These are phyloP conservation scores for Linnaemya vulpina DNA, from an alignment of 2,888 invertebrate genomes.

Conservation along the genomic window DNA sequence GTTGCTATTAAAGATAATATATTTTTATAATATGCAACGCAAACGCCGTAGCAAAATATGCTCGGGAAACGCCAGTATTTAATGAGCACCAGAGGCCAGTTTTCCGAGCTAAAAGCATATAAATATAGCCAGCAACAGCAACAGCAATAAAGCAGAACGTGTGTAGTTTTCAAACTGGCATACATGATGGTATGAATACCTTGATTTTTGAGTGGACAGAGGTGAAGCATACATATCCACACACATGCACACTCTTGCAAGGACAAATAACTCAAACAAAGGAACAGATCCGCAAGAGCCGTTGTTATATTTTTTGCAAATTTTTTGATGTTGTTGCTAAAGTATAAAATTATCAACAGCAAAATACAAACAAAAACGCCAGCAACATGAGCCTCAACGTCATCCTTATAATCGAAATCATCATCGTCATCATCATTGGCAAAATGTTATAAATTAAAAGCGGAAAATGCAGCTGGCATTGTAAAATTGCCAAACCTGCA, in stretches of 20 bases:
- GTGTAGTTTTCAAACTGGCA: neutral
- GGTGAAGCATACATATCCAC: neutral
- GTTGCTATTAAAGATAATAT: slow-evolving; percentile 12
- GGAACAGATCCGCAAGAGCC: slow-evolving; percentile 3
- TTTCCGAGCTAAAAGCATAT: slow-evolving; percentile 51
- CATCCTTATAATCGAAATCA: slow-evolving; percentile 41
- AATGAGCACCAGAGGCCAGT: slow-evolving; percentile 71
- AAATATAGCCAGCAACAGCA: slow-evolving; percentile 34
- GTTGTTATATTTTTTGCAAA: slow-evolving; percentile 29
- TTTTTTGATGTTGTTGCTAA: slow-evolving; percentile 52
- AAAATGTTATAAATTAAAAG: slow-evolving; percentile 70
- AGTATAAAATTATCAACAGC: slow-evolving; percentile 63
- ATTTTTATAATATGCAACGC: slow-evolving; percentile 51
- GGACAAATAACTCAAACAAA: slow-evolving; percentile 15
- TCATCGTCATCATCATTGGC: slow-evolving; percentile 61
- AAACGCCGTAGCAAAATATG: slow-evolving; percentile 56
- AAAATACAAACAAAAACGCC: slow-evolving; percentile 18
- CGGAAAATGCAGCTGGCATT: slow-evolving; percentile 71
- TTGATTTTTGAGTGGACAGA: slow-evolving; percentile 30
- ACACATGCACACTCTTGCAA: neutral
- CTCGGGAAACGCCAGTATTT: slow-evolving; percentile 61
- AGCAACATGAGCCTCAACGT: slow-evolving; percentile 34
- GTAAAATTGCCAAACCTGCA: slow-evolving; percentile 62
- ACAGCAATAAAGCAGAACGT: slow-evolving; percentile 24
- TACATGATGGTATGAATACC: neutral